phyloP scores from a whole-genome alignment of 2,888 invertebrate species.

The Stratiomys singularior region DNA sequence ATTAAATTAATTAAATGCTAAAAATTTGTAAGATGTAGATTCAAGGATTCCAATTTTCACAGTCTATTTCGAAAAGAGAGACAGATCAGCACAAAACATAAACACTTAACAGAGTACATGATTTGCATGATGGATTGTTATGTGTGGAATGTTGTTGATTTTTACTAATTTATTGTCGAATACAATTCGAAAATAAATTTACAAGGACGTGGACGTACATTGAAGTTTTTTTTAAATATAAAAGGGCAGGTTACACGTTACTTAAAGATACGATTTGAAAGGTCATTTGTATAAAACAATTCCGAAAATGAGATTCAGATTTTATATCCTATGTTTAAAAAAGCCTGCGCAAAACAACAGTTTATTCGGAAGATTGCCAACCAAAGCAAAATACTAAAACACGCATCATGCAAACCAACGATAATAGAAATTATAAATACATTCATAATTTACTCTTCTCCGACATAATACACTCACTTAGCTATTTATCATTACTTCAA shows the following conservation, averaged over 20 bases:
- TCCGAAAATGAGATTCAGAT: too few relatives aligned
- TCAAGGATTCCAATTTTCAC: neutral
- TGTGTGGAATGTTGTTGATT: neutral
- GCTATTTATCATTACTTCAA: neutral
- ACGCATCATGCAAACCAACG: too few relatives aligned
- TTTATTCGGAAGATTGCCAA: too few relatives aligned
- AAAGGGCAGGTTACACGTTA: neutral
- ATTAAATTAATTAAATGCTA: neutral
- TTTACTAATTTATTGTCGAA: too few relatives aligned
- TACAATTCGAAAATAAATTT: too few relatives aligned
- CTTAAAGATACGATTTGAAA: neutral
- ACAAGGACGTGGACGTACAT: neutral
- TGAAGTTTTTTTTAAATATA: neutral
- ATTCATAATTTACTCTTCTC: neutral
- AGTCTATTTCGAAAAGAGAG: slow-evolving; percentile 18
- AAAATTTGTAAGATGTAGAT: neutral
- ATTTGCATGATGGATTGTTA: neutral
- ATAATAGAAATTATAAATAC: too few relatives aligned
- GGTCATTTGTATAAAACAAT: neutral
- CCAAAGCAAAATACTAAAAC: too few relatives aligned
- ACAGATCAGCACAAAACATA: slow-evolving; percentile 9
- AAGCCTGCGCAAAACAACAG: too few relatives aligned
- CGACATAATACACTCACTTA: neutral
- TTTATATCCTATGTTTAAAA: too few relatives aligned
- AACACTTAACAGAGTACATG: neutral